These are phyloP conservation scores for Caenorhabditis sinica DNA, from an alignment of 2,888 invertebrate genomes.

Conservation along the genomic window DNA sequence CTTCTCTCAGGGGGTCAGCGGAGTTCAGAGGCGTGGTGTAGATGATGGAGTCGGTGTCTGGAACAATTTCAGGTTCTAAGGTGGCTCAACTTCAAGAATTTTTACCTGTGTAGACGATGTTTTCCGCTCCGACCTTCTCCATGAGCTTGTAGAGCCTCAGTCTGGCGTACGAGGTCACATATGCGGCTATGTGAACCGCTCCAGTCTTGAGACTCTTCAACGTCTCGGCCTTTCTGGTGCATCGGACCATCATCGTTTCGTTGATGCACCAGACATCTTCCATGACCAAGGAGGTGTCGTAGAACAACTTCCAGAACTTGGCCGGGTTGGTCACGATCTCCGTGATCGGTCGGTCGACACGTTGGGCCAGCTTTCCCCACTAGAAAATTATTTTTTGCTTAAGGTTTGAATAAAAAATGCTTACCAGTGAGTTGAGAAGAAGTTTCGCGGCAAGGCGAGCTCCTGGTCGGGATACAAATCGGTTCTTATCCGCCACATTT, in stretches of 20 bases:
- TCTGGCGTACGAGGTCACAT: not conserved
- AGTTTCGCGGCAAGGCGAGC: constrained; percentile 1
- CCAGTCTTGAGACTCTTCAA: constrained; percentile 12
- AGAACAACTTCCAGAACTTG: not conserved
- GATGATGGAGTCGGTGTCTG: constrained; percentile 27
- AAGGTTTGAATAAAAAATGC: no score
- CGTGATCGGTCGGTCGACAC: not conserved
- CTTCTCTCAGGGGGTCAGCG: not conserved
- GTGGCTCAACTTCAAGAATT: no score
- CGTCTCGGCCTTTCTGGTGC: not conserved
- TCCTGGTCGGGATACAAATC: not conserved
- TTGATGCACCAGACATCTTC: constrained; percentile 21
- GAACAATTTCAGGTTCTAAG: not conserved
- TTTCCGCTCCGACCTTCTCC: constrained; percentile 7
- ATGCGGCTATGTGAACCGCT: constrained; percentile 8
- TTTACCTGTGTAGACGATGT: constrained; percentile 7
- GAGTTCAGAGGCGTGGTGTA: not conserved
- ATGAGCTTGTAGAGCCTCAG: constrained; percentile 2
- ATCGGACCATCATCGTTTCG: constrained; percentile 5
- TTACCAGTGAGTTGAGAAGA: constrained; percentile 8
- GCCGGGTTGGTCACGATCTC: not conserved
- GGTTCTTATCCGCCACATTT: not conserved
- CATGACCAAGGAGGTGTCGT: not conserved
- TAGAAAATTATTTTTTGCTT: no score
- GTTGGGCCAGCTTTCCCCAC: constrained; percentile 9